A percentile compares a stretch with the other conserved stretches of the same genome.
Evolutionary conservation across 2,797 vertebrate genomes (phyloP).

Genomic region (Columba guinea): DNA sequence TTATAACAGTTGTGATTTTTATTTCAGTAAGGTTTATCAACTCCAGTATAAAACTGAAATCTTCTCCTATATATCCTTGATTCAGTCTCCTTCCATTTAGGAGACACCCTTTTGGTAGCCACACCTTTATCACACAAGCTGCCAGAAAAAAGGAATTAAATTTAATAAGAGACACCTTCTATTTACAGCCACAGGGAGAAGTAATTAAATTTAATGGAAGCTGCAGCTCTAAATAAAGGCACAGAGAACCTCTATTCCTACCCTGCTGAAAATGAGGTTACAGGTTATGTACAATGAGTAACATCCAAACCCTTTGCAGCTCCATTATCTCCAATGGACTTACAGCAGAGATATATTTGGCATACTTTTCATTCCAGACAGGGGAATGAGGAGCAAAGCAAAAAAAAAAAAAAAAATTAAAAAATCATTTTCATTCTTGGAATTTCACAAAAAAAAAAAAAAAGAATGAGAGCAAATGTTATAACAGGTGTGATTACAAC

Average conservation of each 20-base stretch:
- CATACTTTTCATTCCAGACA: neutral
- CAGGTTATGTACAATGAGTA: neutral
- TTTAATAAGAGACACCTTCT: constrained; percentile 37
- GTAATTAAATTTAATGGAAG: constrained; percentile 68
- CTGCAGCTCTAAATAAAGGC: constrained; percentile 52
- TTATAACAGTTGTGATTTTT: neutral
- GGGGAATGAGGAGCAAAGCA: neutral
- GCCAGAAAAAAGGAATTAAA: constrained; percentile 43
- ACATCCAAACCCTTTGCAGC: neutral
- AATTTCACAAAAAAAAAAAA: neutral
- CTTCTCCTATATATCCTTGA: neutral
- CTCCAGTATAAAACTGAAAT: neutral
- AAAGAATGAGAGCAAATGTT: neutral
- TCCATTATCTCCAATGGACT: neutral
- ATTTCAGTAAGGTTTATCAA: neutral
- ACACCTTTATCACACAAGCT: neutral
- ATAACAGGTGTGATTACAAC: neutral
- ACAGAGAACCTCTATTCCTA: neutral
- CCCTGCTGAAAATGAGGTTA: constrained; percentile 38
- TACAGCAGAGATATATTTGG: neutral
- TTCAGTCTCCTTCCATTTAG: neutral
- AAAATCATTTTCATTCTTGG: neutral
- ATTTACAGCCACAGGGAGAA: constrained; percentile 48
- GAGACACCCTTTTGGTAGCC: neutral
- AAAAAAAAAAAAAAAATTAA: neutral